Evolutionary conservation across 2,797 vertebrate genomes (phyloP), one percentile per base, ranked within the genome.

Genomic region (Premnoplex brunnescens): DNA sequence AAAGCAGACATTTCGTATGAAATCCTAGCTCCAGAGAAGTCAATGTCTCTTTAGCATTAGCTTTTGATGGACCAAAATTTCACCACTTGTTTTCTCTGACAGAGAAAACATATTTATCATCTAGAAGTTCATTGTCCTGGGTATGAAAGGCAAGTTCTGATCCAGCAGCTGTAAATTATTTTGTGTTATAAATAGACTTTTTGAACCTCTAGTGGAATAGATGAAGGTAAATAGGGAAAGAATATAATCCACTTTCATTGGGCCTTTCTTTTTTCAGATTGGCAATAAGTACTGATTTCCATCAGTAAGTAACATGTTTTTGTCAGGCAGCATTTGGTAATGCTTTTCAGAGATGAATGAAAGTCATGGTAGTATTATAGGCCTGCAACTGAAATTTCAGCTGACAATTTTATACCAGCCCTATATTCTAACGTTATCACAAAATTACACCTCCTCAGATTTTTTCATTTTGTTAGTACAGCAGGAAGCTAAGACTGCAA

Each of bases 191-290:
- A 69, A 88, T 6, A 76, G 55, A 15, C 10, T 75, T 78, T 88
- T 59, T 90, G 66, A 87, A 82, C 9, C 44, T 91, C 49, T 63
- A 46, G 16, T 77, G 34, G n/a, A 88, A 81, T 10, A 60, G 43
- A 77, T 63, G 64, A 93, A 60, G 32, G 71, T 56, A 91, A 86
- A 77, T 32, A 16, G 30, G 37, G 8, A 73, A 89, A 82, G 27
- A 82, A 72, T 34, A 49, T 85, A 83, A 93, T 85, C 68, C n/a
- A 41, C 44, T 87, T 88, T 84, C 17, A 54, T 86, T 76, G 84
- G 79, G 41, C 14, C 30, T 84, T 86, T 90, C 48, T 81, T 93
- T 95, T 89, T 91, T 75, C 66, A 86, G 76, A 87, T 93, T 95
- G 95, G 21, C 32, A 56, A 7, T 79, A 79, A 88, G 59, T 84